Percentiles rank a stretch among this genome's conserved stretches.
Conservation (phyloP, 2,797 vertebrate genomes). For the Gymnoscopelus braueri region DNA sequence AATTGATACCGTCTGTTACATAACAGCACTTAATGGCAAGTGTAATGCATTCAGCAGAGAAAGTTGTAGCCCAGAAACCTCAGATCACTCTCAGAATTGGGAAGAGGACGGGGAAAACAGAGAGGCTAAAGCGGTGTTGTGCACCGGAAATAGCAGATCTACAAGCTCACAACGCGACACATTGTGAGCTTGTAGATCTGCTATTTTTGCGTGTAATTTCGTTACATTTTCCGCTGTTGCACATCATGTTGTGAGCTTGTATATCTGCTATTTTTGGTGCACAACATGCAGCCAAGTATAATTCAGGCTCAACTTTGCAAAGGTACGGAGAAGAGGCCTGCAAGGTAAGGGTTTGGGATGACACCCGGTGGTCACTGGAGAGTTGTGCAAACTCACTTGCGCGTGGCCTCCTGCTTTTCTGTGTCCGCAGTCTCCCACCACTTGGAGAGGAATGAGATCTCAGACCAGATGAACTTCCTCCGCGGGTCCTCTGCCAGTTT, state of each 20-base stretch:
- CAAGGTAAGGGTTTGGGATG: too few relatives aligned
- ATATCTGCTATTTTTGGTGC: too few relatives aligned
- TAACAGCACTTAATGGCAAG: slow-evolving; percentile 14
- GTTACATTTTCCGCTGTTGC: too few relatives aligned
- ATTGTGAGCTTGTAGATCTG: too few relatives aligned
- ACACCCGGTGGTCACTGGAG: neutral
- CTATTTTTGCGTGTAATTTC: too few relatives aligned
- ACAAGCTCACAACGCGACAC: too few relatives aligned
- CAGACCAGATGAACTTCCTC: slow-evolving; percentile 97
- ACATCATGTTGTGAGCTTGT: too few relatives aligned
- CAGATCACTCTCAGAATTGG: slow-evolving; percentile 7
- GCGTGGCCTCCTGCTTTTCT: slow-evolving; percentile 89
- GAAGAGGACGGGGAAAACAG: slow-evolving; percentile 10
- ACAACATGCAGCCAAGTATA: too few relatives aligned
- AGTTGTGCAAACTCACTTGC: slow-evolving; percentile 83
- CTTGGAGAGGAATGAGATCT: slow-evolving; percentile 96
- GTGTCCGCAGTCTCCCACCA: slow-evolving; percentile 95
- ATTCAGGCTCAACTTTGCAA: too few relatives aligned
- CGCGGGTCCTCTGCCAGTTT: slow-evolving; percentile 95
- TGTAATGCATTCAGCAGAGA: neutral
- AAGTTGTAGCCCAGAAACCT: slow-evolving; percentile 12
- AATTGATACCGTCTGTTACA: slow-evolving; percentile 2
- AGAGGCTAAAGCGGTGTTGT: too few relatives aligned
- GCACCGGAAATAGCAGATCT: too few relatives aligned
- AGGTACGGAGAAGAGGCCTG: too few relatives aligned